phyloP scores from a whole-genome alignment of 2,797 vertebrate species.

The Phrynocephalus vlangalii region DNA sequence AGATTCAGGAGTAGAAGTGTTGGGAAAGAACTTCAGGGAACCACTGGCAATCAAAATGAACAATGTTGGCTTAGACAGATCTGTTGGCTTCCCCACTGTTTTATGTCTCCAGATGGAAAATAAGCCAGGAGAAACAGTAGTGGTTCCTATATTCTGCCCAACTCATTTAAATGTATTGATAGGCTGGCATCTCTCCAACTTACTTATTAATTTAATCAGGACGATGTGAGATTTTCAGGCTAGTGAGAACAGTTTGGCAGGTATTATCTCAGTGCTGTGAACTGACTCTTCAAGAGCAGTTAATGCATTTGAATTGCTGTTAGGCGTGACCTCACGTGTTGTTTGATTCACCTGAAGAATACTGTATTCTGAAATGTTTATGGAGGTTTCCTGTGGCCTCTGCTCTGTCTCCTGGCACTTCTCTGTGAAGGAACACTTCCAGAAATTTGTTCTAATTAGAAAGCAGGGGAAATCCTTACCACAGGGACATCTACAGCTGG shows the following conservation, averaged over 20 bases:
- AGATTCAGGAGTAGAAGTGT: not conserved
- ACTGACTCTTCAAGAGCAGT: not conserved
- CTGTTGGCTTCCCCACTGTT: not conserved
- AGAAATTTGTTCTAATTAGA: constrained; percentile 16
- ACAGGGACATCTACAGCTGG: not conserved
- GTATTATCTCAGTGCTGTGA: not conserved
- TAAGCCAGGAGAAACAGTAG: not conserved
- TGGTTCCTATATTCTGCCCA: not conserved
- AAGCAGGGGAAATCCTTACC: not conserved
- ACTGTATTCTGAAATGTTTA: constrained; percentile 4
- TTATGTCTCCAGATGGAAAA: not conserved
- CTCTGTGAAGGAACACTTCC: not conserved
- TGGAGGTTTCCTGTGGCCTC: not conserved
- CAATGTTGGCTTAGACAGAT: not conserved
- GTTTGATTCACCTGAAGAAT: not conserved
- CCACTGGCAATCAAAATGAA: not conserved
- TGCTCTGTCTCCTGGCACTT: not conserved
- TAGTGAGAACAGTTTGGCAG: not conserved
- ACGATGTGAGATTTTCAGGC: not conserved
- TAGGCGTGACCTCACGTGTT: not conserved
- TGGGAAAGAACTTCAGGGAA: not conserved
- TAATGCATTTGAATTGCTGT: constrained; percentile 9
- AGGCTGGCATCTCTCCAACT: not conserved
- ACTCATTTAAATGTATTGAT: not conserved
- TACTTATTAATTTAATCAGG: constrained; percentile 12